phyloP scores from a whole-genome alignment of 2,888 invertebrate species.

The Omphaloscelis lunosa region DNA sequence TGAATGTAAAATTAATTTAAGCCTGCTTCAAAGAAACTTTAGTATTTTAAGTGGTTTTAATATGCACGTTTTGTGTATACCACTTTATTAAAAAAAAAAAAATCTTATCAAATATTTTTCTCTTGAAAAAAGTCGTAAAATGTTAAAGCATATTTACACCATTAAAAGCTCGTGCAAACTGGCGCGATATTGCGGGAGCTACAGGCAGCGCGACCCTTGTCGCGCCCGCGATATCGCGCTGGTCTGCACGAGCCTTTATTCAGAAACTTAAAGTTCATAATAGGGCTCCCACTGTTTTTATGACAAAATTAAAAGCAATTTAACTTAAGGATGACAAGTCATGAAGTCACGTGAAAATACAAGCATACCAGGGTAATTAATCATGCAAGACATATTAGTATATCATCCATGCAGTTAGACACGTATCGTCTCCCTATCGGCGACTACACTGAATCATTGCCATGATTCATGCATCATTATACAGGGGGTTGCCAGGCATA shows the following conservation, averaged over 20 bases:
- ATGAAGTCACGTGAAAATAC: conserved; percentile 60
- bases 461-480: conserved; percentile 71
- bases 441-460: conserved; percentile 63
- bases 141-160: not conserved
- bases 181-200: no score
- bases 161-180: no score
- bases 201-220: no score
- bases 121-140: not conserved
- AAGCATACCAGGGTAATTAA: conserved; percentile 56
- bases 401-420: conserved; percentile 64
- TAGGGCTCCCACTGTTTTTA: not conserved
- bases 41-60: conserved; percentile 4
- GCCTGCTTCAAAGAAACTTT: conserved; percentile 15
- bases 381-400: conserved; percentile 71
- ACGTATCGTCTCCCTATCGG: conserved; percentile 64
- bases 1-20: conserved; percentile 18
- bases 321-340: not conserved
- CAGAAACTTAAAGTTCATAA: not conserved
- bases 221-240: no score
- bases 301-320: not conserved
- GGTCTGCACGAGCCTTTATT: no score
- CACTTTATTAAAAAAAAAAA: not conserved
- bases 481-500: conserved; percentile 56
- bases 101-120: not conserved
- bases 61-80: not conserved